These are phyloP conservation scores for Cinara cedri DNA, from an alignment of 2,888 invertebrate genomes.

Conservation along the genomic window DNA sequence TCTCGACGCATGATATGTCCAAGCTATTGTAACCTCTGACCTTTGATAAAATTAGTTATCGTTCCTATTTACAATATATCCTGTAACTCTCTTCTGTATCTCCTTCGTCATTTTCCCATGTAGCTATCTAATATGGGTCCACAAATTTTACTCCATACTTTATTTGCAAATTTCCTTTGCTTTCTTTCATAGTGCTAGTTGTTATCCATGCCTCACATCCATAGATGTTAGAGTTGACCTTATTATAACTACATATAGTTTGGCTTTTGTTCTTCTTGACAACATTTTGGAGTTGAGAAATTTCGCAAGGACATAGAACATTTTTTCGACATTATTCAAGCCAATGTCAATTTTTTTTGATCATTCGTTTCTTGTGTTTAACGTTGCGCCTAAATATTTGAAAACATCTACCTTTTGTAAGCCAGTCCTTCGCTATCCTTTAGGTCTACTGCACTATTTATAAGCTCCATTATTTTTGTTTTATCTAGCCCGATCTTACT, in stretches of 20 bases:
- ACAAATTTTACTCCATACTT: background rate
- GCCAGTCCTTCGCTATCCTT: background rate
- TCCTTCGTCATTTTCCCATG: background rate
- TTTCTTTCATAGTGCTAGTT: background rate
- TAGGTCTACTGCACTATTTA: background rate
- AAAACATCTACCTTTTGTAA: background rate
- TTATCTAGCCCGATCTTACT: background rate
- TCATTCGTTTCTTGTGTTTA: background rate
- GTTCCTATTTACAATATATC: background rate
- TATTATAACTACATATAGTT: background rate
- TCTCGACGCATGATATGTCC: background rate
- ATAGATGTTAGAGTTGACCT: background rate
- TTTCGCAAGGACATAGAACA: background rate
- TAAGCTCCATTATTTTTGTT: too few species aligned
- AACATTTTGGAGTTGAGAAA: background rate
- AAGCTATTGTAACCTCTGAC: background rate
- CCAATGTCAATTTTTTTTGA: background rate
- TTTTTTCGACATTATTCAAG: background rate
- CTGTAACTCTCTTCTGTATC: background rate
- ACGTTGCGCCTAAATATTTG: background rate
- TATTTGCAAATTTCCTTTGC: background rate
- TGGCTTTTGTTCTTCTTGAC: background rate
- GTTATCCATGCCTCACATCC: background rate
- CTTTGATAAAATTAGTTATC: too few species aligned
- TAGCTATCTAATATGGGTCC: background rate